These are phyloP conservation scores for Pomacea canaliculata DNA, from an alignment of 2,888 invertebrate species.

Conservation along the genomic window DNA sequence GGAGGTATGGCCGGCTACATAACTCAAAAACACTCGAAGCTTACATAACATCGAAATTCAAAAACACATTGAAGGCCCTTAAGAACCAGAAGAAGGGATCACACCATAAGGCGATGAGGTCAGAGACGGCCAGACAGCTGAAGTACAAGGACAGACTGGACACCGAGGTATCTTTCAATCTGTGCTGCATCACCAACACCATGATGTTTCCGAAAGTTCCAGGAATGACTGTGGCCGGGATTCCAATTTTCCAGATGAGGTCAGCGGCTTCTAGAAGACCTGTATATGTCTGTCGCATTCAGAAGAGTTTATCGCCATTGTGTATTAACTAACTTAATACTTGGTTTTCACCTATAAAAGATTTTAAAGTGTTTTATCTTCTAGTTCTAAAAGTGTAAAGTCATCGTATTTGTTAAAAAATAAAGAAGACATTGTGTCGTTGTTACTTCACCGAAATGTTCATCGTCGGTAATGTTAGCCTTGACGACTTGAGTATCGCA, in stretches of 20 bases:
- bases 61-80: background rate
- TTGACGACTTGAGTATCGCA: no score
- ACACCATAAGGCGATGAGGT: constrained; percentile 26
- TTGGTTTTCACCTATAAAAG: no score
- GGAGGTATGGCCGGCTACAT: constrained; percentile 16
- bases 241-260: background rate
- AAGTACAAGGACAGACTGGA: constrained; percentile 26
- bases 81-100: constrained; percentile 22
- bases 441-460: no score
- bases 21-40: constrained; percentile 13
- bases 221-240: background rate
- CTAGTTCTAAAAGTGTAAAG: no score
- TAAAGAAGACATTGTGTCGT: no score
- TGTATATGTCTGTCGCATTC: no score
- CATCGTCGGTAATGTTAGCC: no score
- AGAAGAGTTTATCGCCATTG: no score
- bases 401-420: no score
- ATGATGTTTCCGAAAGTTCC: constrained; percentile 11
- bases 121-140: constrained; percentile 27
- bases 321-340: no score
- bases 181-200: constrained; percentile 6
- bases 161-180: background rate
- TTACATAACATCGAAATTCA: constrained; percentile 22
- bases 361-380: no score
- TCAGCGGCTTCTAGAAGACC: background rate